A percentile compares a stretch with the other conserved stretches of the same genome.
Evolutionary conservation across 2,888 invertebrate species (phyloP).

Genomic region (Nineta flava): DNA sequence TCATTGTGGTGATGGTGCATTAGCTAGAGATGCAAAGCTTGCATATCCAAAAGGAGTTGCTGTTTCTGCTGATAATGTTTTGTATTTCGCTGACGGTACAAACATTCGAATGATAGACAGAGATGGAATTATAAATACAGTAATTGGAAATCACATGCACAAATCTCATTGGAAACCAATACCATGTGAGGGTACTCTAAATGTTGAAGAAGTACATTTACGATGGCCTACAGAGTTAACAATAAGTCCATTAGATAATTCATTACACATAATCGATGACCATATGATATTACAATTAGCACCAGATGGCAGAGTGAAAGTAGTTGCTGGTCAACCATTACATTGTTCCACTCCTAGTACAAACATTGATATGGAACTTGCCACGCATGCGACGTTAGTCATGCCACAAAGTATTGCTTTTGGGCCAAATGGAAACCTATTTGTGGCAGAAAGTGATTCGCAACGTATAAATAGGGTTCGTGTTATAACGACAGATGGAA

Average conservation of each 20-base stretch:
- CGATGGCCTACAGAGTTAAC: slow-evolving; percentile 94
- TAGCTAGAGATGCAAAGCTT: slow-evolving; percentile 83
- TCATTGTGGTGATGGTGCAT: slow-evolving; percentile 89
- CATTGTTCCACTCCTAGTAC: slow-evolving; percentile 77
- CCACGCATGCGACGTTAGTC: slow-evolving; percentile 77
- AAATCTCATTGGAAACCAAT: slow-evolving; percentile 88
- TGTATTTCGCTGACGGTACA: slow-evolving; percentile 93
- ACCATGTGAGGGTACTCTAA: slow-evolving; percentile 79
- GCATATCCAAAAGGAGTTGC: slow-evolving; percentile 95
- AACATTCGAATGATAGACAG: slow-evolving; percentile 83
- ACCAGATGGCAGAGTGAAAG: slow-evolving; percentile 77
- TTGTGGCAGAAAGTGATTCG: slow-evolving; percentile 90
- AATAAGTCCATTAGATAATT: slow-evolving; percentile 87
- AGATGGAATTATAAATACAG: slow-evolving; percentile 81
- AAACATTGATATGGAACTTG: slow-evolving; percentile 70
- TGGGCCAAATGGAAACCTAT: slow-evolving; percentile 80
- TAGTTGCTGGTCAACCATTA: slow-evolving; percentile 82
- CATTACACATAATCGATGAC: slow-evolving; percentile 89
- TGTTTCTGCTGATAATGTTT: slow-evolving; percentile 76
- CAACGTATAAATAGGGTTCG: slow-evolving; percentile 85
- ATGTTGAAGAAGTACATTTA: slow-evolving; percentile 83
- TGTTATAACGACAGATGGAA: slow-evolving; percentile 84
- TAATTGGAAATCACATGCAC: slow-evolving; percentile 86
- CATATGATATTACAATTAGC: slow-evolving; percentile 90
- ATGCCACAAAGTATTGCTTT: slow-evolving; percentile 93